phyloP scores from a whole-genome alignment of 2,888 invertebrate genomes.

The Thereva nobilitata region DNA sequence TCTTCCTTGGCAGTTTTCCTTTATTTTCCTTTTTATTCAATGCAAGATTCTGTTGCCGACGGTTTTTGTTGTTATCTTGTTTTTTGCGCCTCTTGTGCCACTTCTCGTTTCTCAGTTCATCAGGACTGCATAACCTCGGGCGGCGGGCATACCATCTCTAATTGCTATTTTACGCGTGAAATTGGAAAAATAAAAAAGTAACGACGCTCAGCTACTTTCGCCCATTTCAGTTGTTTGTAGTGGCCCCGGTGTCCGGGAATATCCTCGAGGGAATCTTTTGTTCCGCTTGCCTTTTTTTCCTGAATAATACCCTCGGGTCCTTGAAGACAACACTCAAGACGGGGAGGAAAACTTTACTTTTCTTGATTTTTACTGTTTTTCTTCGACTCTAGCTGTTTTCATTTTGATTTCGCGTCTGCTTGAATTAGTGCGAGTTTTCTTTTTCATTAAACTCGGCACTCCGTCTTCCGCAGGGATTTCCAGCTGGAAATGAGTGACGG shows the following conservation, averaged over 20 bases:
- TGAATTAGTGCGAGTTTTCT: conserved; percentile 35
- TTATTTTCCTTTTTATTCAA: no score
- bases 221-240: conserved; percentile 25
- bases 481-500: conserved; percentile 19
- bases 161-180: conserved; percentile 43
- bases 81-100: no score
- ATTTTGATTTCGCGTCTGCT: conserved; percentile 40
- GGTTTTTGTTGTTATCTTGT: no score
- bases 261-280: conserved; percentile 13
- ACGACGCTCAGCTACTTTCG: conserved; percentile 37
- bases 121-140: conserved; percentile 36
- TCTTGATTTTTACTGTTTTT: conserved; percentile 29
- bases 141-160: conserved; percentile 36
- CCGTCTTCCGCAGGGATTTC: conserved; percentile 14
- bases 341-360: conserved; percentile 14
- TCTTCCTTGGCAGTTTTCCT: no score
- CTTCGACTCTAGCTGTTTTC: conserved; percentile 9
- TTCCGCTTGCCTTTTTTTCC: conserved; percentile 21
- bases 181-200: conserved; percentile 42
- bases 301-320: conserved; percentile 17
- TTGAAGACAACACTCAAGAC: conserved; percentile 7
- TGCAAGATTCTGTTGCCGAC: no score
- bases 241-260: conserved; percentile 21
- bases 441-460: conserved; percentile 37
- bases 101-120: neutral